phyloP scores from a whole-genome alignment of 2,797 vertebrate genomes.

The Acipenser transmontanus region DNA sequence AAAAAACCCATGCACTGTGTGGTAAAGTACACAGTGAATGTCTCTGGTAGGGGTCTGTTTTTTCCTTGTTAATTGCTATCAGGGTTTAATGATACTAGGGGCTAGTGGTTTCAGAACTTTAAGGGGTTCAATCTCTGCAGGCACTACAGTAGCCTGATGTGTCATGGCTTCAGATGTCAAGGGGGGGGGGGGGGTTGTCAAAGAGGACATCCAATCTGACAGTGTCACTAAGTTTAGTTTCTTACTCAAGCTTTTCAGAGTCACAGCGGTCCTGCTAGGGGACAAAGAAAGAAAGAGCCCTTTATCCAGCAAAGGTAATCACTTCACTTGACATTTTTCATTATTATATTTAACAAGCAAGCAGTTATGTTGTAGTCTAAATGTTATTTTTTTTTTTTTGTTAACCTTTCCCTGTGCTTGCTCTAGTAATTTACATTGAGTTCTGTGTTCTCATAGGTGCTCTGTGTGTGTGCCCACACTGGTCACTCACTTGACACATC shows the following conservation, averaged over 20 bases:
- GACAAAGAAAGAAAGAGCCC: not conserved
- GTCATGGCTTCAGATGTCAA: constrained; percentile 16
- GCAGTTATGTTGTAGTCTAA: too few species aligned
- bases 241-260: constrained; percentile 17
- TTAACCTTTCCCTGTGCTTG: too few species aligned
- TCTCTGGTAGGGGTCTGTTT: too few species aligned
- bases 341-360: not conserved
- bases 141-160: constrained; percentile 2
- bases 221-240: constrained; percentile 41
- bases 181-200: constrained; percentile 6
- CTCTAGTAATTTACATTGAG: too few species aligned
- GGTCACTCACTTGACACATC: not conserved
- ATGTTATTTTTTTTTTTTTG: too few species aligned
- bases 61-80: too few species aligned
- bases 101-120: not conserved
- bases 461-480: not conserved
- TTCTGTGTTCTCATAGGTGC: not conserved
- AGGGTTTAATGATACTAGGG: too few species aligned
- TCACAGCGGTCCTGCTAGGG: not conserved
- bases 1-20: too few species aligned
- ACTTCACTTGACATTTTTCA: not conserved
- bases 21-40: too few species aligned
- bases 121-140: constrained; percentile 7
- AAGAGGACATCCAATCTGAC: constrained; percentile 17
- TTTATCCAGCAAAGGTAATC: not conserved